These are phyloP conservation scores for Orussus abietinus DNA, from an alignment of 1,140 invertebrate genomes.

Conservation along the genomic window DNA sequence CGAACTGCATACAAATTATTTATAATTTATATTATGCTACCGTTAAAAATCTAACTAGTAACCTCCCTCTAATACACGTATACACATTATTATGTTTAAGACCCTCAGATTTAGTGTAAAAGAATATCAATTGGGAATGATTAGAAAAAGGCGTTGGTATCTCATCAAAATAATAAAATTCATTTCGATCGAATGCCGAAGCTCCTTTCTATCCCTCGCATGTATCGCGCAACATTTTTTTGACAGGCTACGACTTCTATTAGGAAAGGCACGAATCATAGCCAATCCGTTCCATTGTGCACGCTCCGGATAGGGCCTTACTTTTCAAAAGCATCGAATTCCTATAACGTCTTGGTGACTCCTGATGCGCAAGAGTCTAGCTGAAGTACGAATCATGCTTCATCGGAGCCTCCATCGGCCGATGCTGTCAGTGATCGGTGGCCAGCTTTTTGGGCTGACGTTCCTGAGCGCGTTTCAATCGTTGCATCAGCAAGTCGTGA, in stretches of 20 bases:
- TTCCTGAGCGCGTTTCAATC: slow-evolving; percentile 56
- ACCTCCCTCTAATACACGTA: slow-evolving; percentile 13
- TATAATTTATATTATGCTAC: slow-evolving; percentile 22
- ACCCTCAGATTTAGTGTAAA: slow-evolving; percentile 26
- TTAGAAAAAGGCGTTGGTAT: slow-evolving; percentile 23
- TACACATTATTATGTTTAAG: slow-evolving; percentile 15
- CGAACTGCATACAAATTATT: slow-evolving; percentile 17
- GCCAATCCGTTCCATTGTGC: slow-evolving; percentile 18
- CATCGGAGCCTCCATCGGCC: slow-evolving; percentile 6
- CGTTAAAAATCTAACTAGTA: slow-evolving; percentile 37
- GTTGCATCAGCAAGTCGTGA: slow-evolving; percentile 65
- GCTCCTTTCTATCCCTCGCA: slow-evolving; percentile 2
- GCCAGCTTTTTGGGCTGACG: slow-evolving; percentile 45
- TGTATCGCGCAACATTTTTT: slow-evolving; percentile 1
- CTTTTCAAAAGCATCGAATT: slow-evolving; percentile 11
- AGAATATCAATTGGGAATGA: slow-evolving; percentile 40
- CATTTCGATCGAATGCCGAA: slow-evolving; percentile 1
- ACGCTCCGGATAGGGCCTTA: slow-evolving; percentile 15
- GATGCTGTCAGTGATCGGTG: slow-evolving; percentile 44
- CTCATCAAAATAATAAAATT: slow-evolving; percentile 13
- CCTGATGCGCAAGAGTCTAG: slow-evolving; percentile 12
- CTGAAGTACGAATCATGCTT: slow-evolving; percentile 10
- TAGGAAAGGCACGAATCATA: slow-evolving; percentile 27
- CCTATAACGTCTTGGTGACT: slow-evolving; percentile 8
- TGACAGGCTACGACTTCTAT: slow-evolving; percentile 10